Evolutionary conservation across 2,113 vertebrate species (phyloP).

Genomic region (Grus americana): DNA sequence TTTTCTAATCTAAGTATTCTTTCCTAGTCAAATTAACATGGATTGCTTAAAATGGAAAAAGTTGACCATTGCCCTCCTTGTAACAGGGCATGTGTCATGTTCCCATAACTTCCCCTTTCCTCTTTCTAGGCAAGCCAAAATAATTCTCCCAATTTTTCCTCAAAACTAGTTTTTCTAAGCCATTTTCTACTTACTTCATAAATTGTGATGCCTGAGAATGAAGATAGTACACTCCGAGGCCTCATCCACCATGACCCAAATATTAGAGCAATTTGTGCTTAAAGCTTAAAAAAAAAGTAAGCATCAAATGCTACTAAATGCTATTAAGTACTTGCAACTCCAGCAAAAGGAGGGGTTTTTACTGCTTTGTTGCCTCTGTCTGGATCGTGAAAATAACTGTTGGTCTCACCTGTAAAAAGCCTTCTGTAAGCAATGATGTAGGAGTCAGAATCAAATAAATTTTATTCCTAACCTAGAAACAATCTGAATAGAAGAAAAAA

Average conservation of each 20-base stretch:
- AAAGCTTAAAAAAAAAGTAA: not conserved
- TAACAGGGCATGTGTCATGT: not conserved
- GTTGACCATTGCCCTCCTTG: not conserved
- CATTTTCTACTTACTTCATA: not conserved
- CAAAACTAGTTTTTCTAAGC: not conserved
- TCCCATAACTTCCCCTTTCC: not conserved
- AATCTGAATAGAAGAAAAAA: not conserved
- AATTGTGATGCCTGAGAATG: not conserved
- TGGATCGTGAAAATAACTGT: not conserved
- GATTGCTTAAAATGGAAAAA: conserved; percentile 23
- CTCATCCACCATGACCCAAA: not conserved
- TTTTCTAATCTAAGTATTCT: not conserved
- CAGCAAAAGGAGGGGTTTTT: not conserved
- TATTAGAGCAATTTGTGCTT: not conserved
- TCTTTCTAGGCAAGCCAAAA: not conserved
- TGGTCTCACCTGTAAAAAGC: not conserved
- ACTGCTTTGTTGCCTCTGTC: not conserved
- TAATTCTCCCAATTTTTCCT: not conserved
- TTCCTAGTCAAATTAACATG: not conserved
- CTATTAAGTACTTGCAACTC: not conserved
- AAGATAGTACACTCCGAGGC: not conserved
- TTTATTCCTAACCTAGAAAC: not conserved
- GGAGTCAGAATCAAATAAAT: not conserved
- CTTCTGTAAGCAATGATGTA: not conserved
- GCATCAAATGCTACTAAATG: not conserved